Evolutionary conservation across 37 sponge, comb jelly and placozoan species (phyloP), one percentile per base, ranked within the genome.

Genomic region (Ephydatia muelleri): DNA sequence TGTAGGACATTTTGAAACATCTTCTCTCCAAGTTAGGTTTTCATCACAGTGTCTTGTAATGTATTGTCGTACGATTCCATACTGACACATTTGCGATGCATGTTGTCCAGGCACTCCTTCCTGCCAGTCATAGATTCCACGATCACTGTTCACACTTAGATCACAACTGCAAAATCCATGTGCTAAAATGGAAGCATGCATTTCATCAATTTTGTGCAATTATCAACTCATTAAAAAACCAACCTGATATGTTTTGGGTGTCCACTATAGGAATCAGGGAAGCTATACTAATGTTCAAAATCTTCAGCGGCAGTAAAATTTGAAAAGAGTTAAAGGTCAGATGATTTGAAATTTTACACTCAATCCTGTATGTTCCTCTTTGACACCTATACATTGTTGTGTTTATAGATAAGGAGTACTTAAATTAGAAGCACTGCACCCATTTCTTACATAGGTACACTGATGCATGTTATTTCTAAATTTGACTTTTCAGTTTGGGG

Each of bases 91-190:
- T 35, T 75, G 75, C 5, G 26, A 38, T 2, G 2, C 75, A 36
- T 47, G 26, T 1, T 43, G 13, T 25, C 67, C 73, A 14, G 49
- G 74, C 30, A n/a, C 35, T 28, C 80, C 72, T 73, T 86, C 86
- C 19, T n/a, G 49, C 86, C 86, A 86, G 31, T 27, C 65, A 73
- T 79, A 86, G 29, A 26, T 32, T 36, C 80, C 80, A 25, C 79
- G 73, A 36, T 65, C 36, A 65, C 35, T 76, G 2, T 12, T 26
- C 12, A 75, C 73, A 14, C 16, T 14, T 2, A 9, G 30, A 3
- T 81, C 77, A 75, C 43, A 68, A 38, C 43, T 40, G 36, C 88
- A 87, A 75, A 87, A 87, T 69, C 88, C 82, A 27, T 32, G 22
- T 22, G 35, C 88, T 87, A 32, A 0, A 71, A 28, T 49, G 16